Evolutionary conservation across 2,797 vertebrate genomes (phyloP).

Genomic region (Novumbra hubbsi): DNA sequence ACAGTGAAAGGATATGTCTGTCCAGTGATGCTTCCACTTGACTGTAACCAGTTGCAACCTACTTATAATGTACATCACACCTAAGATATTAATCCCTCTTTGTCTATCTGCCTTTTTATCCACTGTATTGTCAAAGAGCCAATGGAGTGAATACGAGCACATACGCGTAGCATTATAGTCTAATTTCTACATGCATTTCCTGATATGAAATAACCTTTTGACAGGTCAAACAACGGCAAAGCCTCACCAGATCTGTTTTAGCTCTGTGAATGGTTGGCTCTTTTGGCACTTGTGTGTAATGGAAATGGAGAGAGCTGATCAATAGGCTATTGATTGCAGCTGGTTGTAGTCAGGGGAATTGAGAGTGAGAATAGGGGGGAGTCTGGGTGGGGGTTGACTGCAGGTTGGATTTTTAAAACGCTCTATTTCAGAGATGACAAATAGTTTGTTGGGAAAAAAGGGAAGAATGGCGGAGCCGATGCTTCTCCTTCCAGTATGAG

Average conservation of each 20-base stretch:
- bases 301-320: slow-evolving; percentile 83
- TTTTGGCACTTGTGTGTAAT: slow-evolving; percentile 81
- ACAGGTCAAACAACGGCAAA: slow-evolving; percentile 71
- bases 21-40: slow-evolving; percentile 60
- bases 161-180: slow-evolving; percentile 24
- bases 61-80: slow-evolving; percentile 37
- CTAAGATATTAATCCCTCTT: slow-evolving; percentile 26
- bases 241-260: slow-evolving; percentile 72
- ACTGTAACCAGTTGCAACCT: slow-evolving; percentile 47
- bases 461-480: slow-evolving; percentile 33
- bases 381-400: slow-evolving; percentile 72
- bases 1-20: slow-evolving; percentile 64
- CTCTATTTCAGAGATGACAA: slow-evolving; percentile 79
- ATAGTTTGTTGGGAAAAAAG: slow-evolving; percentile 74
- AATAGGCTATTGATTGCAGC: slow-evolving; percentile 80
- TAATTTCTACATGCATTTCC: slow-evolving; percentile 49
- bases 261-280: slow-evolving; percentile 69
- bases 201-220: slow-evolving; percentile 65
- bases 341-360: slow-evolving; percentile 79
- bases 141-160: slow-evolving; percentile 17
- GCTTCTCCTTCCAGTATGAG: slow-evolving; percentile 40
- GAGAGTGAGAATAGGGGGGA: slow-evolving; percentile 76
- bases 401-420: slow-evolving; percentile 80
- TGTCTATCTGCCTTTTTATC: slow-evolving; percentile 34
- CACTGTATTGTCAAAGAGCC: slow-evolving; percentile 30